Percentiles rank a stretch among this genome's conserved stretches.
Conservation (phyloP, 2,888 invertebrate genomes). For the Euproctis similis region DNA sequence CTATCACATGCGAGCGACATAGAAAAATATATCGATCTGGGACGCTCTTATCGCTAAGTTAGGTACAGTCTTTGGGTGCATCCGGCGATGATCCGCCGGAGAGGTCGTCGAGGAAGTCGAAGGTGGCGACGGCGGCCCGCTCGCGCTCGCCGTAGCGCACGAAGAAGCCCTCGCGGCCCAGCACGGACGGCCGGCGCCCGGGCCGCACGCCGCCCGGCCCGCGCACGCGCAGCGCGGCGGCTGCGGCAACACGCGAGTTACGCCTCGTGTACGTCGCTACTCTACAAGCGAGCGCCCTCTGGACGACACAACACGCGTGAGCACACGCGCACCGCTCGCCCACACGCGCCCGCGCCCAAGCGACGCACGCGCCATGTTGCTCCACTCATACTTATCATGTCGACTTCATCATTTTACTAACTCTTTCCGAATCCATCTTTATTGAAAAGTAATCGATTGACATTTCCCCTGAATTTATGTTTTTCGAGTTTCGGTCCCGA, state of each 20-base stretch:
- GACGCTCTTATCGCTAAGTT: constrained; percentile 54
- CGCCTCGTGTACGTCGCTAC: constrained; percentile 20
- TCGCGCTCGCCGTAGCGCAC: constrained; percentile 86
- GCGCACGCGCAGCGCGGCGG: constrained; percentile 77
- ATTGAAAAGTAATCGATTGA: too few species aligned
- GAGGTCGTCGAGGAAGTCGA: constrained; percentile 86
- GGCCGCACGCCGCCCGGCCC: constrained; percentile 73
- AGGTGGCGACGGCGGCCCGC: constrained; percentile 84
- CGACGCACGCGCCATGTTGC: constrained; percentile 4
- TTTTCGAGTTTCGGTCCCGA: background rate
- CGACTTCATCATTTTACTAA: too few species aligned
- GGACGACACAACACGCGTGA: constrained; percentile 51
- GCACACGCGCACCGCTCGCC: constrained; percentile 21
- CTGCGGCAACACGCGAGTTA: constrained; percentile 59
- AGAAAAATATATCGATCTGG: constrained; percentile 60
- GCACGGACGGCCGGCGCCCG: constrained; percentile 80
- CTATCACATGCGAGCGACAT: constrained; percentile 43
- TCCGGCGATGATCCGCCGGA: constrained; percentile 60
- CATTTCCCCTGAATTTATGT: constrained; percentile 2
- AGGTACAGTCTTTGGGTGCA: constrained; percentile 65
- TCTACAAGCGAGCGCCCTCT: constrained; percentile 54
- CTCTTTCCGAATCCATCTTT: too few species aligned
- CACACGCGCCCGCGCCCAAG: constrained; percentile 12
- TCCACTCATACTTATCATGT: background rate
- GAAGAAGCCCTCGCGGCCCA: constrained; percentile 85